Percentiles rank a stretch among this genome's conserved stretches.
phyloP scores from a whole-genome alignment of 1,140 invertebrate species.

The Trichomalopsis sarcophagae region DNA sequence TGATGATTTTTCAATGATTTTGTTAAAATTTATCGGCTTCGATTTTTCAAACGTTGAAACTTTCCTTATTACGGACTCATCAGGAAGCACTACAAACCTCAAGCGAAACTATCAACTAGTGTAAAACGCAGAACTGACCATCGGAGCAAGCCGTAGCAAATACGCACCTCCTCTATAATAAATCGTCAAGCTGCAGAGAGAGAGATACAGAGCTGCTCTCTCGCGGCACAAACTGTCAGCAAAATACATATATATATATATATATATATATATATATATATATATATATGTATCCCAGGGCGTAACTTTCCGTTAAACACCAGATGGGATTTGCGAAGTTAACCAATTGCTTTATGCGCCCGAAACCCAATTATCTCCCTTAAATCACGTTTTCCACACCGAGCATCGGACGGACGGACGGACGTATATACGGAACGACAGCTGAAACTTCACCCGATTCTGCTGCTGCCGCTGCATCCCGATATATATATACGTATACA shows the following conservation, averaged over 20 bases:
- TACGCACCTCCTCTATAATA: too few relatives aligned
- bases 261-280: too few relatives aligned
- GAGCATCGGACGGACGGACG: background rate
- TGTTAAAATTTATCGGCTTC: too few relatives aligned
- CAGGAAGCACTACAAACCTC: too few relatives aligned
- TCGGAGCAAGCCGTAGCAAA: too few relatives aligned
- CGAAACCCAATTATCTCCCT: slow-evolving; percentile 12
- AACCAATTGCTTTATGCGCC: background rate
- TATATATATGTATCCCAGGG: background rate
- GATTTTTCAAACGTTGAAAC: too few relatives aligned
- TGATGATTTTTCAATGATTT: background rate
- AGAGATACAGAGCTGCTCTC: background rate
- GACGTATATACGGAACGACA: too few relatives aligned
- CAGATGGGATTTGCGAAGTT: background rate
- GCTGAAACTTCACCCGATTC: background rate
- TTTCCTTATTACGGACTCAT: too few relatives aligned
- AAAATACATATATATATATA: background rate
- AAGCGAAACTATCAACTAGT: too few relatives aligned
- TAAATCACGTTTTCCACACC: slow-evolving; percentile 15
- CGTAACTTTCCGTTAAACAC: background rate
- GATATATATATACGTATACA: background rate
- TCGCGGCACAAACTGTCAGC: background rate
- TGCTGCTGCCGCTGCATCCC: background rate
- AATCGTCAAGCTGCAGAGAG: too few relatives aligned
- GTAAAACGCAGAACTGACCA: too few relatives aligned